Conservation (phyloP, 1,140 invertebrate species). For the Papilio xuthus region DNA sequence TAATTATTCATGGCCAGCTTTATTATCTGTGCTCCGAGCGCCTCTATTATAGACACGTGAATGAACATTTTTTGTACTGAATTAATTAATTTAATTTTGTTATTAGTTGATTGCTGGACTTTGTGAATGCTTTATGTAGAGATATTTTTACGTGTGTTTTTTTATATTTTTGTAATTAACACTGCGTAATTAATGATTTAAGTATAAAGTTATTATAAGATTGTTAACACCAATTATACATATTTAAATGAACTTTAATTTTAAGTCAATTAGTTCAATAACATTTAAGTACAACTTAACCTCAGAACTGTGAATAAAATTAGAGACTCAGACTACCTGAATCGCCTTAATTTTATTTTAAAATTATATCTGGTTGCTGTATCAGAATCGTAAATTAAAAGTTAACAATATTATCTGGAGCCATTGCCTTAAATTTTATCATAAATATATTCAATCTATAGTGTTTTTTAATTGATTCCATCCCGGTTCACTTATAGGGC, state of each 20-base stretch:
- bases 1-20: constrained; percentile 47
- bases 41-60: constrained; percentile 17
- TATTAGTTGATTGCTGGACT: constrained; percentile 5
- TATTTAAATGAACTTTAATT: too few species aligned
- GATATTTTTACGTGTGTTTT: not conserved
- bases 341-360: not conserved
- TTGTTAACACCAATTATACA: too few species aligned
- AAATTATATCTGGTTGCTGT: not conserved
- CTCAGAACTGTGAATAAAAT: not conserved
- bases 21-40: constrained; percentile 29
- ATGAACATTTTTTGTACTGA: constrained; percentile 31
- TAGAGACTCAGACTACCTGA: not conserved
- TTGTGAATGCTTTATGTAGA: not conserved
- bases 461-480: constrained; percentile 14
- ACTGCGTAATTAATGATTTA: not conserved
- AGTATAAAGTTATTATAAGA: too few species aligned
- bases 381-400: not conserved
- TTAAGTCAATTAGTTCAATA: too few species aligned
- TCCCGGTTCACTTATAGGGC: not conserved
- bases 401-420: constrained; percentile 8
- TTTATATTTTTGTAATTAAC: not conserved
- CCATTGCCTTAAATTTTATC: constrained; percentile 10
- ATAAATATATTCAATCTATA: constrained; percentile 19
- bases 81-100: constrained; percentile 23
- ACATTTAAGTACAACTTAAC: not conserved